Conservation (phyloP, 1,140 invertebrate species). For the Sycobia sp. region DNA sequence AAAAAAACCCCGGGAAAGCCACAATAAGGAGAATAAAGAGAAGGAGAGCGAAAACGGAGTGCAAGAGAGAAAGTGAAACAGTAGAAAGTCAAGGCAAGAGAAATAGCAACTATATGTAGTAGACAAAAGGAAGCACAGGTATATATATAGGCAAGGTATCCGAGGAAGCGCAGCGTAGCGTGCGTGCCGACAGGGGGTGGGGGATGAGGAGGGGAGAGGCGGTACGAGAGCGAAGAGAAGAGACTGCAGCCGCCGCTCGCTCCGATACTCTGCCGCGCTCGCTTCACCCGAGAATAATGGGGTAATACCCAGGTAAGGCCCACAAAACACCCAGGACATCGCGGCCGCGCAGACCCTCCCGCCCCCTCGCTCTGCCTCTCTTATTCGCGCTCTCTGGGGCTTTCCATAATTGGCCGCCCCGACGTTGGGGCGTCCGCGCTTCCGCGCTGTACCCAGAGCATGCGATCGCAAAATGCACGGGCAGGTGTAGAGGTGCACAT, state of each 20-base stretch:
- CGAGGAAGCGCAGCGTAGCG: too few species aligned
- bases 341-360: constrained; percentile 13
- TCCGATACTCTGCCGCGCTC: not conserved
- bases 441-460: constrained; percentile 21
- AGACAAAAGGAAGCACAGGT: too few species aligned
- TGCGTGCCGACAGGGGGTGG: not conserved
- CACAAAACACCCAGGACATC: constrained; percentile 41
- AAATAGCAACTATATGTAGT: too few species aligned
- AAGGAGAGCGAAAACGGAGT: too few species aligned
- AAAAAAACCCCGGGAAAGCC: too few species aligned
- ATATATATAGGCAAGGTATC: too few species aligned
- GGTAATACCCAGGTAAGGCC: constrained; percentile 42
- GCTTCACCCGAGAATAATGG: constrained; percentile 50
- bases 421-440: constrained; percentile 26
- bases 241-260: not conserved
- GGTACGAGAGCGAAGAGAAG: not conserved
- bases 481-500: too few species aligned
- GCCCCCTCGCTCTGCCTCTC: too few species aligned
- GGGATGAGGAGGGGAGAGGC: not conserved
- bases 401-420: constrained; percentile 56
- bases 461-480: too few species aligned
- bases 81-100: not conserved
- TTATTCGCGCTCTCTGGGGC: constrained; percentile 35
- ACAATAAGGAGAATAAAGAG: too few species aligned
- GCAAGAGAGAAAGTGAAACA: not conserved